phyloP scores from a whole-genome alignment of 1,140 invertebrate genomes.

The Drosophila carrolli region DNA sequence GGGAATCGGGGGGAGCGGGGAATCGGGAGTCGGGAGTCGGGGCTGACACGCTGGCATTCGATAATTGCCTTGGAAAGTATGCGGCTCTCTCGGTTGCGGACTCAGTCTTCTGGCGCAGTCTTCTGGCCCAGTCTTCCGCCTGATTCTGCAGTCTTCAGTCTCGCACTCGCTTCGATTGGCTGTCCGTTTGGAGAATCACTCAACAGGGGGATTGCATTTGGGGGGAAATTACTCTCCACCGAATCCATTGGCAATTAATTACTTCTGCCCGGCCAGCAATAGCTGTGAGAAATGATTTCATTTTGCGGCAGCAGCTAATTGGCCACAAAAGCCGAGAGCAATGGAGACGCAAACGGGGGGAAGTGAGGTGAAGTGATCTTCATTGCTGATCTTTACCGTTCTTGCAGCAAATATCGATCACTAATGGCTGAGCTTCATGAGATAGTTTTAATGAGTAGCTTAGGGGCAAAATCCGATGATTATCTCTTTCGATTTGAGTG shows the following conservation, averaged over 20 bases:
- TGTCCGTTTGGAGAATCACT: conserved; percentile 24
- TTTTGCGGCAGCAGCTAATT: conserved; percentile 76
- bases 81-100: conserved; percentile 51
- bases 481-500: not conserved
- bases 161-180: conserved; percentile 62
- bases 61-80: conserved; percentile 83
- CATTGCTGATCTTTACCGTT: conserved; percentile 14
- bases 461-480: not conserved
- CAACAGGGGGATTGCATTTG: not conserved
- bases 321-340: conserved; percentile 29
- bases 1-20: conserved; percentile 1
- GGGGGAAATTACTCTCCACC: not conserved
- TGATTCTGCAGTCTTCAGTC: not conserved
- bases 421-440: conserved; percentile 1
- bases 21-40: not conserved
- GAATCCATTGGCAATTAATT: conserved; percentile 68
- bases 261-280: conserved; percentile 47
- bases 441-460: not conserved
- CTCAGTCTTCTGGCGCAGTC: conserved; percentile 2
- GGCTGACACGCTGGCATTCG: conserved; percentile 76
- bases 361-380: conserved; percentile 13
- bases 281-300: conserved; percentile 82
- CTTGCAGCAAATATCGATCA: conserved; percentile 9
- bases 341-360: not conserved
- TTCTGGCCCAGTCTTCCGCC: conserved; percentile 3